Evolutionary conservation across 2,888 invertebrate species (phyloP).

Genomic region (Raillietiella orientalis): DNA sequence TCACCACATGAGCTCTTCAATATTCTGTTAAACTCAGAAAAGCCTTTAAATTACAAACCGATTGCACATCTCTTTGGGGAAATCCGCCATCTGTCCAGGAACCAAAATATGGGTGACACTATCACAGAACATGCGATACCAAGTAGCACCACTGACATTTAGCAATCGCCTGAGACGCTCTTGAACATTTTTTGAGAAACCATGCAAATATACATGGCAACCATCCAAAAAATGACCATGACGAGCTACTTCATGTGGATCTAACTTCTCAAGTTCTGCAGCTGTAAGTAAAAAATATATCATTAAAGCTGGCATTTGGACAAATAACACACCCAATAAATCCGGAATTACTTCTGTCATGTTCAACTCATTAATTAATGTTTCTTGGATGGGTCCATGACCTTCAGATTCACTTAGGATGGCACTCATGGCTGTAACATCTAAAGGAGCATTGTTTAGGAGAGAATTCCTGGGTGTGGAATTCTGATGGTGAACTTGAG

Average conservation of each 20-base stretch:
- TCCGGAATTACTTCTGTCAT: no score
- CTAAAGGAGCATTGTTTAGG: slow-evolving; percentile 6
- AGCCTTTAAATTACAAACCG: neutral
- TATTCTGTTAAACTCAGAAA: no score
- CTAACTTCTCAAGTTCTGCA: slow-evolving; percentile 13
- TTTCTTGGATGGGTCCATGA: slow-evolving; percentile 3
- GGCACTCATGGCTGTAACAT: slow-evolving; percentile 8
- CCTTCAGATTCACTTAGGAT: slow-evolving; percentile 6
- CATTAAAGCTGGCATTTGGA: no score
- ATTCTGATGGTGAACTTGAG: no score
- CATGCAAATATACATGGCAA: slow-evolving; percentile 26
- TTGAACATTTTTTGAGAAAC: neutral
- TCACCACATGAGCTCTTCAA: no score
- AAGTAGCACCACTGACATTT: neutral
- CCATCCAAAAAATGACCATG: slow-evolving; percentile 60
- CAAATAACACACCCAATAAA: no score
- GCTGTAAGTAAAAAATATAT: slow-evolving; percentile 3
- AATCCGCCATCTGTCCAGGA: neutral
- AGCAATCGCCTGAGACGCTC: neutral
- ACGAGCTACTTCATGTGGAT: slow-evolving; percentile 28
- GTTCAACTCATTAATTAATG: no score
- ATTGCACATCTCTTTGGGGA: neutral
- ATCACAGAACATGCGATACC: neutral
- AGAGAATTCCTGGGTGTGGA: no score
- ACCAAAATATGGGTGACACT: neutral